Conservation (phyloP, 2,113 vertebrate genomes). For the Phycodurus eques region DNA sequence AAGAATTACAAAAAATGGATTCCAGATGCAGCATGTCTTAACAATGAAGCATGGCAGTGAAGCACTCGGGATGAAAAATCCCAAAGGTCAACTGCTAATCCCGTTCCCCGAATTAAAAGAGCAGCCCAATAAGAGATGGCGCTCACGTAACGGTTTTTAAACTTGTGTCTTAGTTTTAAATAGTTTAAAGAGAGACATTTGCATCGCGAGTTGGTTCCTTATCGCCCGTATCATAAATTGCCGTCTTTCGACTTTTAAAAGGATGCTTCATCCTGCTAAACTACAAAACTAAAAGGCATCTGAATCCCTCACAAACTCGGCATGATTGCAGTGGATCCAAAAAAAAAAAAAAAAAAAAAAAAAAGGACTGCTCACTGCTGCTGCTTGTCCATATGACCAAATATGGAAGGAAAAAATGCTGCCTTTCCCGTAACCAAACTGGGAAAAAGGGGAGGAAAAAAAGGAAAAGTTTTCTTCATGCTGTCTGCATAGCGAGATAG, state of each 20-base stretch:
- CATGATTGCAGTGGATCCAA: constrained; percentile 71
- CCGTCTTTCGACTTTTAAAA: constrained; percentile 8
- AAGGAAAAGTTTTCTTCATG: constrained; percentile 58
- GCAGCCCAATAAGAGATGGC: constrained; percentile 16
- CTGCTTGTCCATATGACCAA: constrained; percentile 75
- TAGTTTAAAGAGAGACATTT: constrained; percentile 48
- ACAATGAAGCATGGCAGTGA: constrained; percentile 16
- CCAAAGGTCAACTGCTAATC: constrained; percentile 45
- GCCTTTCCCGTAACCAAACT: constrained; percentile 79
- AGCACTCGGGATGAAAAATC: constrained; percentile 40
- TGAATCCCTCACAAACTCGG: constrained; percentile 71
- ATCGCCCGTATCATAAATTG: constrained; percentile 46
- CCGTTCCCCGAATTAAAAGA: constrained; percentile 49
- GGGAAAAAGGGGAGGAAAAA: constrained; percentile 48
- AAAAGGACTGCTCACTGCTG: constrained; percentile 73
- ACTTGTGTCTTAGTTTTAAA: constrained; percentile 24
- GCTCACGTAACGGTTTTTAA: constrained; percentile 31
- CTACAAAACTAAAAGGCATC: background rate
- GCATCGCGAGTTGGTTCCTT: constrained; percentile 42
- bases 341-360: constrained; percentile 33
- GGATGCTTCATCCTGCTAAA: background rate
- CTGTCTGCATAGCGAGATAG: constrained; percentile 68
- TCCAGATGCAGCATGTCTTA: constrained; percentile 10
- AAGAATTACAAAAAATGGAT: background rate
- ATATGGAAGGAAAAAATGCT: constrained; percentile 80